phyloP scores from a whole-genome alignment of 2,797 vertebrate genomes.

The Xyrichtys novacula region DNA sequence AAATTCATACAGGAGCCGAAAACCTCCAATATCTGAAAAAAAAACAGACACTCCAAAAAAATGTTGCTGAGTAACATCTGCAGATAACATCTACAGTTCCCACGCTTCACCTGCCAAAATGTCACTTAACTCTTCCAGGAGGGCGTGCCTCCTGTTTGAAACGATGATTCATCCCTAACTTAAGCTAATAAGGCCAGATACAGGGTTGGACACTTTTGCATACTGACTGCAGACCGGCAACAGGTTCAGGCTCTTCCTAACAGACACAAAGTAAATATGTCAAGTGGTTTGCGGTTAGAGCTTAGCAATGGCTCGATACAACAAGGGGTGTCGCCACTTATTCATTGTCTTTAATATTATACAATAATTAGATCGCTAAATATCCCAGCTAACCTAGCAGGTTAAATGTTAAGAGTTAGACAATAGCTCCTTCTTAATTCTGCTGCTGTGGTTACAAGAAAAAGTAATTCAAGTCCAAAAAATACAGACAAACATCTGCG shows the following conservation, averaged over 20 bases:
- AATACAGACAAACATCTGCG: background rate
- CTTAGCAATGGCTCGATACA: background rate
- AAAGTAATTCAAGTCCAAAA: background rate
- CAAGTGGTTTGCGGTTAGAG: background rate
- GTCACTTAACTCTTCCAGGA: slow-evolving; percentile 1
- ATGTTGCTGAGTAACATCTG: no score
- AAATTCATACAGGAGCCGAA: background rate
- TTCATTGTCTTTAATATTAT: background rate
- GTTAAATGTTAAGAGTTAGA: background rate
- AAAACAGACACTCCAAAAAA: background rate
- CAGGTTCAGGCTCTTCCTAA: background rate
- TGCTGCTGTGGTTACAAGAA: slow-evolving; percentile 14
- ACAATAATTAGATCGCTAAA: no score
- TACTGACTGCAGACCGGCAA: background rate
- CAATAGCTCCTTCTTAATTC: slow-evolving; percentile 4
- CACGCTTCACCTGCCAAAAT: background rate
- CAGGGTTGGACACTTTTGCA: slow-evolving; percentile 6
- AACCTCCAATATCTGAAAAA: background rate
- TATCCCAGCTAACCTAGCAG: background rate
- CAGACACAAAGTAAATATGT: background rate
- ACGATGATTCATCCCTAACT: slow-evolving; percentile 13
- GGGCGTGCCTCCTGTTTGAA: slow-evolving; percentile 23
- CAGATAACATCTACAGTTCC: slow-evolving; percentile 12
- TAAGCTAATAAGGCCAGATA: background rate
- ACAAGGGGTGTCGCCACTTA: background rate